Base-by-base conservation (phyloP, 1,140 invertebrate genomes). In the Colletes latitarsis region DNA sequence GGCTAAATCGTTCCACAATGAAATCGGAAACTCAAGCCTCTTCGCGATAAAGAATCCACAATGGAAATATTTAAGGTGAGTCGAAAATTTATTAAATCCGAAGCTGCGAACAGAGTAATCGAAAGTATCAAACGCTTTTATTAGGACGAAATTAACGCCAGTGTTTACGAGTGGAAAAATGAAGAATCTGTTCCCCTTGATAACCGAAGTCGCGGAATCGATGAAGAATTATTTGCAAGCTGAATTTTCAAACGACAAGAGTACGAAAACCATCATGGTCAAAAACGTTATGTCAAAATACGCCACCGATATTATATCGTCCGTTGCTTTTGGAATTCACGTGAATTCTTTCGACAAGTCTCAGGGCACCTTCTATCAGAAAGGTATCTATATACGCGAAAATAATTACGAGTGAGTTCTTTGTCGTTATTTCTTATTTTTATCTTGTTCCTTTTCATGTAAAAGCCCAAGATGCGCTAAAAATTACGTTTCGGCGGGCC, bases 251-350 rank as follows among this genome's bases (percentile, higher is more conserved):
- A 17, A 80, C 8, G 39, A 64, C 5, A 21, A 30, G 5, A 73
- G 76, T 4, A 46, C 39, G 0, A 73, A 67, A 46, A 64, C 72
- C 6, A 55, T 90, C 6, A 30, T 66, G 10, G 57, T 89, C 0
- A 94, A 92, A 70, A 91, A 93, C 4, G 57, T 88, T 4, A 85
- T 89, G 67, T 88, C 89, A 0, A 91, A 88, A 58, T 95, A 92
- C 53, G 92, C 93, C 0, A 94, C 94, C 1, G 94, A 95, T 71
- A 88, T 94, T 0, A 95, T 95, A 63, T 92, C 94, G 0, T 93
- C 92, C 0, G 86, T 93, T 39, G 94, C 93, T 5, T 95, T 94
- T 83, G 95, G 94, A 0, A 83, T 94, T 12, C 85, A 91, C 0
- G 88, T 92, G 0, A 92, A 95, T 49, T 93, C 91, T 5, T 90